Percentiles rank a stretch among this genome's conserved stretches.
These are phyloP conservation scores for Cebus imitator DNA, from an alignment of 2,113 vertebrate species.

Conservation along the genomic window DNA sequence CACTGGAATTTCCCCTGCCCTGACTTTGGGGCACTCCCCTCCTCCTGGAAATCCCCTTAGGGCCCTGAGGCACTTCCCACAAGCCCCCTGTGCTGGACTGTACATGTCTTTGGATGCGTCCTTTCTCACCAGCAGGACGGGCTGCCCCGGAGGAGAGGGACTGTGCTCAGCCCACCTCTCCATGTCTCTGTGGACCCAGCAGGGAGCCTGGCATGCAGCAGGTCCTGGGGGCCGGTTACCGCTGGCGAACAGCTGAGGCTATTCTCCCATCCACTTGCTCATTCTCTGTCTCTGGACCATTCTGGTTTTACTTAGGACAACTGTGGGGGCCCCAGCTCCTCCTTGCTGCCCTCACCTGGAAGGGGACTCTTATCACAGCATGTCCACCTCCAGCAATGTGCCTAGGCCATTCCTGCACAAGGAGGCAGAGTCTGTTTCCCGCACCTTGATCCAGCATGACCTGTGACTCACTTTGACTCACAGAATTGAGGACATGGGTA, in stretches of 20 bases:
- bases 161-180: accelerated
- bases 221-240: neutral
- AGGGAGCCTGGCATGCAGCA: accelerated
- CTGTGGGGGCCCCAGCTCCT: neutral
- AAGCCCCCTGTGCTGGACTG: neutral
- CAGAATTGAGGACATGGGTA: accelerated
- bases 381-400: accelerated
- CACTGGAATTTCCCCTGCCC: neutral
- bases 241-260: too few relatives aligned
- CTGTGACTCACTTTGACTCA: neutral
- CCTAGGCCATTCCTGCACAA: too few relatives aligned
- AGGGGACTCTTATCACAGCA: too few relatives aligned
- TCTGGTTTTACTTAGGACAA: neutral
- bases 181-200: too few relatives aligned
- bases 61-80: neutral
- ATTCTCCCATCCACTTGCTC: neutral
- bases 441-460: too few relatives aligned
- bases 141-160: neutral
- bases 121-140: accelerated
- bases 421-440: too few relatives aligned
- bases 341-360: neutral
- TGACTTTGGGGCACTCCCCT: neutral
- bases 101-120: accelerated
- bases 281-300: neutral
- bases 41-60: neutral